Base-by-base conservation (phyloP, 2,797 vertebrate species). In the Fringilla coelebs region DNA sequence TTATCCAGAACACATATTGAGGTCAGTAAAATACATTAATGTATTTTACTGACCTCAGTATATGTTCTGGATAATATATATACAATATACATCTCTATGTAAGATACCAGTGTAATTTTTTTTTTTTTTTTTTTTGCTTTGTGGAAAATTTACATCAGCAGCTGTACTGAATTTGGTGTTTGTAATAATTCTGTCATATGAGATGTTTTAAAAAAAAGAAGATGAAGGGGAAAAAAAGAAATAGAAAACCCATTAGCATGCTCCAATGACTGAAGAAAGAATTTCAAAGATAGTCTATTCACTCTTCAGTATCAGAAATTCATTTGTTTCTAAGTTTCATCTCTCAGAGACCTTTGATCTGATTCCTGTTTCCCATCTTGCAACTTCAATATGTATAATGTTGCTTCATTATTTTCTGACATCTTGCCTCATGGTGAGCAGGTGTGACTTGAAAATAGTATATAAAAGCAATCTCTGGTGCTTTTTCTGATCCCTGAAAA, bases 331-430 rank as follows among this genome's bases (percentile, higher is more conserved):
- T 96, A 94, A 93, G 85, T 96, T 97, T 96, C 93, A 74, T 97
- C 82, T 87, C 94, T 97, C 86, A 94, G 91, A 97, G 91, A 95
- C 95, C 96, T 98, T 97, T 97, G 96, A 97, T 97, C 93, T 94
- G 82, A 96, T 96, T 97, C 76, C 58, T 43, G 41, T 97, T 98
- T 96, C 79, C 87, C 61, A 78, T 95, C 90, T 95, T 97, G 86
- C 86, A 97, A 74, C 95, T 95, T 97, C 93, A 94, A 67, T 76
- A 92, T 95, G 54, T 96, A 91, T 96, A 96, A 93, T 85, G 88
- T 94, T 95, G 92, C 96, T 97, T 97, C 95, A 95, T 97, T 98
- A 97, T 97, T 97, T 98, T 91, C 89, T 98, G 97, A 97, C 96
- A 97, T 96, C 94, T 97, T 97, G 84, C 82, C 90, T 97, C 90